These are phyloP conservation scores for Papilio gigon DNA, from an alignment of 2,888 invertebrate species.

Conservation along the genomic window DNA sequence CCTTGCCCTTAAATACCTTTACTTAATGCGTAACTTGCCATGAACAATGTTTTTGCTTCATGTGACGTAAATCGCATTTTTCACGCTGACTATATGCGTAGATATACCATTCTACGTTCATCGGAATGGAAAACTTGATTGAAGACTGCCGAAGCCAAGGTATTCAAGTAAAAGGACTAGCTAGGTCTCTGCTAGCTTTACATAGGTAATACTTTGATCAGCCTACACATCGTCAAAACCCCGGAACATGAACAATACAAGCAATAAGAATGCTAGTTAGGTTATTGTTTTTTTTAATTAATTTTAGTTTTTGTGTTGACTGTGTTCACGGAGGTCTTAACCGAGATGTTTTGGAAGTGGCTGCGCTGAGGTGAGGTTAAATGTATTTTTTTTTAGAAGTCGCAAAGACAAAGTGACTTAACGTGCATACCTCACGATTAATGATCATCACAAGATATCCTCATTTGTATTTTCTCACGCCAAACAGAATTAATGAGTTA, in stretches of 20 bases:
- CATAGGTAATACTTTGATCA: too few species aligned
- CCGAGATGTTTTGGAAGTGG: too few species aligned
- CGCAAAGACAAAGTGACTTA: too few species aligned
- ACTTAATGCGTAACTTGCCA: constrained; percentile 5
- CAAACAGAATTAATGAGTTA: not conserved
- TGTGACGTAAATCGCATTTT: not conserved
- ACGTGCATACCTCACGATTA: too few species aligned
- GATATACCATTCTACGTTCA: not conserved
- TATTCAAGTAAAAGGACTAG: not conserved
- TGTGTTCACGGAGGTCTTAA: not conserved
- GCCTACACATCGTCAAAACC: not conserved
- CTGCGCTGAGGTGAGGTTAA: too few species aligned
- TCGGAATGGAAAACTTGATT: not conserved
- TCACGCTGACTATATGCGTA: not conserved
- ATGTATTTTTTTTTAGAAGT: too few species aligned
- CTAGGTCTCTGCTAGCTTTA: too few species aligned
- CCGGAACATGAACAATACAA: not conserved
- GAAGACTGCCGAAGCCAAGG: not conserved
- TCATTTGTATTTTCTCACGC: not conserved
- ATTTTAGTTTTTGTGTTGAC: not conserved
- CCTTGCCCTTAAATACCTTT: constrained; percentile 30
- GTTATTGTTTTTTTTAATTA: constrained; percentile 1
- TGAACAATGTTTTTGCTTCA: constrained; percentile 3
- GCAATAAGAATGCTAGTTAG: not conserved
- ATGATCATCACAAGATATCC: not conserved